These are phyloP conservation scores for Caracal caracal DNA, from an alignment of 2,113 vertebrate species.

Conservation along the genomic window DNA sequence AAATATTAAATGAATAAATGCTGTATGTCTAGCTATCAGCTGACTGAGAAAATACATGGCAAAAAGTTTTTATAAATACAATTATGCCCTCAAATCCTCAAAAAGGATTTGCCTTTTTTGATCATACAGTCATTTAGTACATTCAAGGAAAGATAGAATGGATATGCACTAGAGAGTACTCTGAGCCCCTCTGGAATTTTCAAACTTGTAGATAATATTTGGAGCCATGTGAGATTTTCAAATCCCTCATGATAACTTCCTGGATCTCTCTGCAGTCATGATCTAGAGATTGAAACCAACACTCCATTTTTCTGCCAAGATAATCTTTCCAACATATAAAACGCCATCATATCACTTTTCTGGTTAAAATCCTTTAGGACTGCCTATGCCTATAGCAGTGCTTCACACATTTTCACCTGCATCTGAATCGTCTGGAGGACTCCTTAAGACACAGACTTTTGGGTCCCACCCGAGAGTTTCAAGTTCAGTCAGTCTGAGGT, in stretches of 20 bases:
- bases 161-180: not conserved
- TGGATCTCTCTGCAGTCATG: not conserved
- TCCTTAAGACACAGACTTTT: not conserved
- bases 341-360: not conserved
- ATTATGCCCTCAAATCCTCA: not conserved
- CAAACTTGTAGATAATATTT: not conserved
- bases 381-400: not conserved
- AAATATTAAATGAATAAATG: not conserved
- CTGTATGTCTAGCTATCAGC: not conserved
- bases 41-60: not conserved
- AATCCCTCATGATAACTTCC: not conserved
- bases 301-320: not conserved
- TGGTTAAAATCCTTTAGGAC: not conserved
- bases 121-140: not conserved
- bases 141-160: not conserved
- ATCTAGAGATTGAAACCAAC: not conserved
- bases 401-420: not conserved
- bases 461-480: not conserved
- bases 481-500: not conserved
- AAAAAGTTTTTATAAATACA: not conserved
- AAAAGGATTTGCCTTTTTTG: not conserved
- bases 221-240: not conserved
- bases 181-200: not conserved
- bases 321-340: not conserved
- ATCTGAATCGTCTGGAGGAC: not conserved